Evolutionary conservation across 2,888 invertebrate species (phyloP), one percentile per base, ranked within the genome.

Genomic region (Stenolophus ochropezus): DNA sequence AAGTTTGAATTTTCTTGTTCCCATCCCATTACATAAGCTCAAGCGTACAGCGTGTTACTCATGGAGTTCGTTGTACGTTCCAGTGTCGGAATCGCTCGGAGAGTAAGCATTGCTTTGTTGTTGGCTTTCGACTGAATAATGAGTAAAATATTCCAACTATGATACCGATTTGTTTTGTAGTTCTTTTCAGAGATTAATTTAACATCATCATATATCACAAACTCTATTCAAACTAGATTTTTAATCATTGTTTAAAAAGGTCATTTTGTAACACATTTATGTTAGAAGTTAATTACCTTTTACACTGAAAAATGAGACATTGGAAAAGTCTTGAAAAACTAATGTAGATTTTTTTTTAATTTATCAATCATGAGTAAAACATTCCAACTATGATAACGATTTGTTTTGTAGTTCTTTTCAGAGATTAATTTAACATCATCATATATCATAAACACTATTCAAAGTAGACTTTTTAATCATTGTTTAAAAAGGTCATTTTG

Each of bases 21-120:
- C 5, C 61, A 61, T 23, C 61, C 1, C 1, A 69, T 69, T 69
- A 69, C 65, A 69, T 69, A 69, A 69, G 18, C 25, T 65, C 23
- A 33, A 61, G 11, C 11, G 20, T 21, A 47, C 77, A 18, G 42
- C n/a, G 74, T n/a, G 53, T 58, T 23, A 61, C 58, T 61, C 58
- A 58, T 42, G 11, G 23, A 58, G 47, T 56, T 58, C 56, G 77
- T 25, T 25, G 77, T 33, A 18, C 58, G 58, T 58, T 77, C 58
- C 56, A 61, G 77, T 47, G 58, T n/a, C 23, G 53, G 16, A 75
- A 18, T 77, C 27, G 33, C 6, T 56, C 21, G 56, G 21, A 56
- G 56, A 20, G 20, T 18, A 20, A 56, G 20, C 56, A 25, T 11
- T 33, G 42, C 61, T 61, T 56, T 61, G 27, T 61, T 23, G 23